Evolutionary conservation across 2,888 invertebrate species (phyloP).

Genomic region (Dione juno): DNA sequence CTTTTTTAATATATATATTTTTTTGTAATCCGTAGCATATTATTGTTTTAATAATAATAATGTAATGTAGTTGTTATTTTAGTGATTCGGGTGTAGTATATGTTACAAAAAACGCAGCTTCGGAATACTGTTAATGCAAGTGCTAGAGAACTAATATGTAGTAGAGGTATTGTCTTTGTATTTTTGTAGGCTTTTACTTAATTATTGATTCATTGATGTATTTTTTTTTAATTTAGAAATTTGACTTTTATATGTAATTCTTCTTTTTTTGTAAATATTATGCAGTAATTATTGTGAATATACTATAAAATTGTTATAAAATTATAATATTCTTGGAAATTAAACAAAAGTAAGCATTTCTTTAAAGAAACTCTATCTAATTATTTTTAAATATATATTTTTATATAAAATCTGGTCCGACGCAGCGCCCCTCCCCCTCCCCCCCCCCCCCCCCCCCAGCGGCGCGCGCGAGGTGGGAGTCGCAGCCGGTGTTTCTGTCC

Average conservation of each 20-base stretch:
- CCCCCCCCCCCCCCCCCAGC: too few relatives aligned
- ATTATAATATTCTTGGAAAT: too few relatives aligned
- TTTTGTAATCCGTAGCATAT: background rate
- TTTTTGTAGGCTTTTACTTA: conserved; percentile 11
- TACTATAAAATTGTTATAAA: too few relatives aligned
- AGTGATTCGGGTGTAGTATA: background rate
- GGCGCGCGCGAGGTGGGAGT: conserved; percentile 42
- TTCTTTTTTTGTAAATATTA: background rate
- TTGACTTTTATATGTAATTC: background rate
- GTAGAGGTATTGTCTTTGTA: conserved; percentile 1
- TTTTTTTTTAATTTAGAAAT: background rate
- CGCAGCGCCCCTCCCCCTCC: conserved; percentile 45
- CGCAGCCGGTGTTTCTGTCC: conserved; percentile 55
- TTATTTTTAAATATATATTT: too few relatives aligned
- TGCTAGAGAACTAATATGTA: conserved; percentile 4
- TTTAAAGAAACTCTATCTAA: too few relatives aligned
- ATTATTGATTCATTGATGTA: background rate
- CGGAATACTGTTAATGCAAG: conserved; percentile 1
- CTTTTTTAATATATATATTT: background rate
- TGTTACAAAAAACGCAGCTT: background rate
- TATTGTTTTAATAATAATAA: background rate
- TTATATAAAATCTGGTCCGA: background rate
- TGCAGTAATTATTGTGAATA: too few relatives aligned
- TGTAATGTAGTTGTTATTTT: background rate
- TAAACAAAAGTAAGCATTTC: too few relatives aligned